Evolutionary conservation across 1,140 invertebrate genomes (phyloP), one percentile per base, ranked within the genome.

Genomic region (Araneus ventricosus): DNA sequence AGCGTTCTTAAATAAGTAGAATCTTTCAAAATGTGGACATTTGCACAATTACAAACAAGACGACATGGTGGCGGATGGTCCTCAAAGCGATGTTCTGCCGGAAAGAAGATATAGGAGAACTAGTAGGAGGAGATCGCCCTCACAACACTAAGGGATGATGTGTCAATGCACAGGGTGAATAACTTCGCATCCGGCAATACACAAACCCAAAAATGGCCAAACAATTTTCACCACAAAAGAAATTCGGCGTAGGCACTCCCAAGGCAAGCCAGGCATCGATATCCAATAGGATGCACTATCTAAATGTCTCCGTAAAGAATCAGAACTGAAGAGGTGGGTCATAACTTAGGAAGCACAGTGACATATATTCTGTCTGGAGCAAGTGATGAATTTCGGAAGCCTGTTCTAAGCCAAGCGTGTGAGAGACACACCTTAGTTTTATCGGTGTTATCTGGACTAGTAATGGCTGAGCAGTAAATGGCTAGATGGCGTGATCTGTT

Each of bases 341-440:
- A 87, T 87, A 63, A 87, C 37, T 87, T 87, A 61, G 57, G n/a
- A 45, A 45, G 24, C 87, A 88, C 63, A 67, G 24, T 88, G 87
- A 88, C 87, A 75, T 88, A 88, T 39, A 88, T 88, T 70, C 70
- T 27, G 87, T 88, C 41, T 88, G 41, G 87, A 63, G 59, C 27
- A 63, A 87, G 57, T 87, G 59, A 70, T 67, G 87, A 57, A 88
- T 45, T 70, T 70, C 37, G 41, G 82, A 84, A 84, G 82, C 10
- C 45, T 57, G 39, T n/a, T 20, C 30, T 30, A 4, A 75, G 22
- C 27, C 45, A 20, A 57, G 52, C 20, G 24, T 20, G 39, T 57
- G 37, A 52, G 37, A 52, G 87, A 30, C 87, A 88, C 87, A 70
- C 87, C 87, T 63, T 30, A 59, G 8, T n/a, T 6, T 75, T 41